Conservation (phyloP, 2,113 vertebrate genomes). For the Silurus asotus region DNA sequence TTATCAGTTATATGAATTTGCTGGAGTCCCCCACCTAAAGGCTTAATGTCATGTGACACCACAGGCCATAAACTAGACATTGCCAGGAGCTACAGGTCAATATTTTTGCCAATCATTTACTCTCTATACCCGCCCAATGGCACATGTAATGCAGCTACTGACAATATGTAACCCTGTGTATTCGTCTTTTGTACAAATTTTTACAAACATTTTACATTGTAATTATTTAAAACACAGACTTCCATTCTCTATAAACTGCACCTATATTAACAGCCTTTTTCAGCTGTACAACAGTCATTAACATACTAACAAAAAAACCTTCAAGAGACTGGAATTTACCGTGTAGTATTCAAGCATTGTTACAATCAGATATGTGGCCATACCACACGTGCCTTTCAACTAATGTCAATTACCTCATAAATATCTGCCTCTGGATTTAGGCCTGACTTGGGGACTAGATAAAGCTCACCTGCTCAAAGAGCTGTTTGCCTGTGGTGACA, state of each 20-base stretch:
- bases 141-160: slow-evolving; percentile 2
- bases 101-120: slow-evolving; percentile 46
- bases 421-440: slow-evolving; percentile 14
- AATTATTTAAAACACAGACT: not conserved
- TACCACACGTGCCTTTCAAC: slow-evolving; percentile 24
- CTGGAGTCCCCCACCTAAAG: slow-evolving; percentile 8
- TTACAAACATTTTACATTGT: not conserved
- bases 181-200: not conserved
- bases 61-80: slow-evolving; percentile 28
- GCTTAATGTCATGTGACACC: slow-evolving; percentile 27
- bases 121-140: not conserved
- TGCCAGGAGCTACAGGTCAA: slow-evolving; percentile 32
- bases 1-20: slow-evolving; percentile 28
- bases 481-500: slow-evolving; percentile 90
- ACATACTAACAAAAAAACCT: not conserved
- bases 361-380: slow-evolving; percentile 6
- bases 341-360: not conserved
- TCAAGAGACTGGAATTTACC: slow-evolving; percentile 24
- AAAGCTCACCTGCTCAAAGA: slow-evolving; percentile 90
- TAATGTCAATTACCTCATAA: not conserved
- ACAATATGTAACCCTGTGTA: slow-evolving; percentile 21
- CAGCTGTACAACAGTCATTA: not conserved
- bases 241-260: not conserved
- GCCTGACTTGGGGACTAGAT: not conserved
- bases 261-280: slow-evolving; percentile 15